A percentile compares a stretch with the other conserved stretches of the same genome.
These are phyloP conservation scores for Pholis gunnellus DNA, from an alignment of 2,113 vertebrate genomes.

Conservation along the genomic window DNA sequence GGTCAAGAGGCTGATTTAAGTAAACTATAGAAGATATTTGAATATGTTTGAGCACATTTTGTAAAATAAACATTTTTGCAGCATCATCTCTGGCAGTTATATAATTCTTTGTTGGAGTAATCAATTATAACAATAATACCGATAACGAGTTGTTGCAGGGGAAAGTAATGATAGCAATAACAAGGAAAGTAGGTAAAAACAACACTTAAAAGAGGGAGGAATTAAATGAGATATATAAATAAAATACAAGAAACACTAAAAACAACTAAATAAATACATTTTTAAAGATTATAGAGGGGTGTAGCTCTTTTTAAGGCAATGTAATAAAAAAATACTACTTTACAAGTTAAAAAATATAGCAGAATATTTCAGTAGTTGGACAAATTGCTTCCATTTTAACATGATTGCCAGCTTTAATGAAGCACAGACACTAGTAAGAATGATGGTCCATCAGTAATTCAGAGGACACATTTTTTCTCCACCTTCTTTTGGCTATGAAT, in stretches of 20 bases:
- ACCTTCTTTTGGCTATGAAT: conserved; percentile 71
- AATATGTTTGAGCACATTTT: not conserved
- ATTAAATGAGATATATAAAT: not conserved
- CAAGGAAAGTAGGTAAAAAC: not conserved
- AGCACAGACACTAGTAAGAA: conserved; percentile 46
- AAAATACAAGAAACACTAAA: not conserved
- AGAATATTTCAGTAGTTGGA: not conserved
- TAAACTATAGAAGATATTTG: not conserved
- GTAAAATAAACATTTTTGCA: not conserved
- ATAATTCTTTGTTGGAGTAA: not conserved
- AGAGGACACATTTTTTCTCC: conserved; percentile 61
- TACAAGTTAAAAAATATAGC: too few species aligned
- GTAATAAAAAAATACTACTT: not conserved
- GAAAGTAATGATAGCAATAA: not conserved
- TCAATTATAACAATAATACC: not conserved
- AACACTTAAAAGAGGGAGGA: not conserved
- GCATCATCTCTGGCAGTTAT: not conserved
- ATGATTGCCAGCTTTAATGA: conserved; percentile 45
- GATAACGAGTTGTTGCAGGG: not conserved
- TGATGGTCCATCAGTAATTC: conserved; percentile 60
- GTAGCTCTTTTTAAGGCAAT: not conserved
- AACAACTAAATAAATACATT: not conserved
- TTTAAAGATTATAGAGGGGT: not conserved
- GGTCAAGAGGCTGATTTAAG: not conserved
- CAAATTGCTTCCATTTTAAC: conserved; percentile 41